These are phyloP conservation scores for Palythoa grandis DNA, from an alignment of 92 coral and sea anemone genomes.

Conservation along the genomic window DNA sequence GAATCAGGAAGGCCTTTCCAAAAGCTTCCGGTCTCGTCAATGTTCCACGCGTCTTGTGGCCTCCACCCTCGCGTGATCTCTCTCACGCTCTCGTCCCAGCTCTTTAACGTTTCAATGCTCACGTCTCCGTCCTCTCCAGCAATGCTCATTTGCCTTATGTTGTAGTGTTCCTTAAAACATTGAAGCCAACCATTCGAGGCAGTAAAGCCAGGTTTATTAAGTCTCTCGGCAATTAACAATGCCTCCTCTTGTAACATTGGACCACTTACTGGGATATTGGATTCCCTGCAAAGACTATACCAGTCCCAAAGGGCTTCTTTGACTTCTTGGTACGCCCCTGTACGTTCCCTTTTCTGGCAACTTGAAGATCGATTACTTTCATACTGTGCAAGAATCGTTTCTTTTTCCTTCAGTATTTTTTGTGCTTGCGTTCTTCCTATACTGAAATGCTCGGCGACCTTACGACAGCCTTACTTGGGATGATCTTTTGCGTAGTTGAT, in stretches of 20 bases:
- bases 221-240: background rate
- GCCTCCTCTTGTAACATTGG: background rate
- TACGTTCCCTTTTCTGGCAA: conserved; percentile 54
- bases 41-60: conserved; percentile 61
- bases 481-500: conserved; percentile 51
- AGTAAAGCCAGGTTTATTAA: conserved; percentile 9
- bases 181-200: background rate
- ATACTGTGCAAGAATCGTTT: conserved; percentile 52
- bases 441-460: conserved; percentile 50
- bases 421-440: background rate
- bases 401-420: conserved; percentile 32
- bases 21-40: conserved; percentile 66
- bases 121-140: conserved; percentile 7
- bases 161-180: background rate
- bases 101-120: background rate
- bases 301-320: background rate
- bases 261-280: background rate
- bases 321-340: conserved; percentile 27
- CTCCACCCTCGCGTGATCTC: conserved; percentile 65
- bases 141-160: background rate
- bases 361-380: conserved; percentile 45
- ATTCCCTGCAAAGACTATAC: background rate
- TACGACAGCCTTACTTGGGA: conserved; percentile 62
- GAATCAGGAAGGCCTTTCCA: conserved; percentile 61
- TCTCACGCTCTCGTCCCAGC: conserved; percentile 9